Conservation (phyloP, 1,140 invertebrate species). For the Bombus waltoni region DNA sequence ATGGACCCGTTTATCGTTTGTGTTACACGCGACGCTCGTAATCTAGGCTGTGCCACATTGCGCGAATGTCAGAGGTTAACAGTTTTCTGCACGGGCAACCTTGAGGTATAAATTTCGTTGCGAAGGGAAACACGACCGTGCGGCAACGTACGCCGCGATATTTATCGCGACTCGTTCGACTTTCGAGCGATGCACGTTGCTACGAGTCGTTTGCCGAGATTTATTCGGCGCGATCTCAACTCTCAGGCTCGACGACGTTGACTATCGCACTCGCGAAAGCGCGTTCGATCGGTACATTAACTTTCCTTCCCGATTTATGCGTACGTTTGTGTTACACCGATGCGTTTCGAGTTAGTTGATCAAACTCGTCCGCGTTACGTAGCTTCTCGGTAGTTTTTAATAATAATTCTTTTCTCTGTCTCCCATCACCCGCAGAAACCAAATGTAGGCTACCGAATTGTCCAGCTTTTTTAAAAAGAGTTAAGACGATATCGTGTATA, state of each 20-base stretch:
- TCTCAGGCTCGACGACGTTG: neutral
- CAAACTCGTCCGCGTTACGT: neutral
- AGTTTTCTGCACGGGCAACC: constrained; percentile 38
- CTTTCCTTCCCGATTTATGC: constrained; percentile 10
- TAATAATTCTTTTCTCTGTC: neutral
- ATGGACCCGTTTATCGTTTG: neutral
- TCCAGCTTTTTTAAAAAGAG: no score
- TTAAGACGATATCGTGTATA: no score
- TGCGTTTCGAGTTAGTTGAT: neutral
- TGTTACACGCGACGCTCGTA: constrained; percentile 8
- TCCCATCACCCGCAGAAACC: no score
- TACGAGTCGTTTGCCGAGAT: neutral
- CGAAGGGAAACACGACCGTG: constrained; percentile 12
- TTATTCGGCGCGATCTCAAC: constrained; percentile 13
- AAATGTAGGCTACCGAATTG: no score
- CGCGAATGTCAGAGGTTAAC: constrained; percentile 30
- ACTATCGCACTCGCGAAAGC: neutral
- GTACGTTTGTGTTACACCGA: neutral
- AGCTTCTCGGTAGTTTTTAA: neutral
- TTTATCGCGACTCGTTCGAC: constrained; percentile 31
- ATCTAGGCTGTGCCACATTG: constrained; percentile 35
- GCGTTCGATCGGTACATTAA: neutral
- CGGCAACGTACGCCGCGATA: neutral
- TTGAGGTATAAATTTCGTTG: constrained; percentile 43
- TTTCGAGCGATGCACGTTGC: constrained; percentile 17